Conservation (phyloP, 2,113 vertebrate species). For the Rhinolophus ferrumequinum region DNA sequence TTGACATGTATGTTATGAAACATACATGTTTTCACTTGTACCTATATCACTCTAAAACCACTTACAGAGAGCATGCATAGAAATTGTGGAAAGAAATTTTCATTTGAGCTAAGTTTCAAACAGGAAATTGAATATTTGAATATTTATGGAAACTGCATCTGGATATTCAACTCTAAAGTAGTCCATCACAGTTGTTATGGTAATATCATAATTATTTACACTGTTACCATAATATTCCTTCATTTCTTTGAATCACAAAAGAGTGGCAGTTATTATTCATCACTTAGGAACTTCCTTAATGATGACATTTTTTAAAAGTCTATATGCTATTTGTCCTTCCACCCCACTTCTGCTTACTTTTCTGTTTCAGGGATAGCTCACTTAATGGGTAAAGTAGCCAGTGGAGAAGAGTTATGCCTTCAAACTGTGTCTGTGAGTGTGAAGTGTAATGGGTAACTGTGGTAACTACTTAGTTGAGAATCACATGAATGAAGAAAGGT, state of each 20-base stretch:
- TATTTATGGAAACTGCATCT: neutral
- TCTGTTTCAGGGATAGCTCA: neutral
- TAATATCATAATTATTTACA: neutral
- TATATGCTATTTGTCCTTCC: neutral
- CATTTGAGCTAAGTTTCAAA: conserved; percentile 1
- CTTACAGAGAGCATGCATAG: neutral
- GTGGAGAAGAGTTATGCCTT: neutral
- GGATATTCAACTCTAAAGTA: neutral
- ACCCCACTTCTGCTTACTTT: neutral
- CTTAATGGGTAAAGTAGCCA: neutral
- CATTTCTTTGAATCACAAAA: conserved; percentile 23
- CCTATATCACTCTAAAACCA: neutral
- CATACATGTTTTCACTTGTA: neutral
- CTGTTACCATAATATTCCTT: neutral
- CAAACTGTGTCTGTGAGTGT: neutral
- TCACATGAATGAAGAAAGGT: neutral
- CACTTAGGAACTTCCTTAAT: conserved; percentile 14
- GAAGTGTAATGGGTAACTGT: neutral
- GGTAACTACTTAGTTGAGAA: neutral
- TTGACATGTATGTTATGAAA: neutral
- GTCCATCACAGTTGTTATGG: neutral
- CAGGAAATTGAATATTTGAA: neutral
- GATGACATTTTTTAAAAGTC: neutral
- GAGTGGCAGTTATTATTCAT: neutral
- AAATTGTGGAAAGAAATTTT: conserved; percentile 21